A percentile compares a stretch with the other conserved stretches of the same genome.
Evolutionary conservation across 2,113 vertebrate genomes (phyloP).

Genomic region (Callipepla squamata): DNA sequence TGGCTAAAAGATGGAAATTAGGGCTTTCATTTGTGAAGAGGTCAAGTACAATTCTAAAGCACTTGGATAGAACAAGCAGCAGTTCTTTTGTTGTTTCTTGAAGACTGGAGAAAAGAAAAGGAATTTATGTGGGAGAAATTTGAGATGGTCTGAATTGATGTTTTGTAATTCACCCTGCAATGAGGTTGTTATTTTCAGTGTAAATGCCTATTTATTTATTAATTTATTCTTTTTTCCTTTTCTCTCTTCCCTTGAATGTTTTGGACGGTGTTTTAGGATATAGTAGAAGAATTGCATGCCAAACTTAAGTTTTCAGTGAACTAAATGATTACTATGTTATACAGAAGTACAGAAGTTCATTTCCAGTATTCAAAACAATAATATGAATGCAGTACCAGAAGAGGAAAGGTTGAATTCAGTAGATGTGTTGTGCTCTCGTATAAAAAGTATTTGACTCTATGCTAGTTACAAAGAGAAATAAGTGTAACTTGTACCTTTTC

Average conservation of each 20-base stretch:
- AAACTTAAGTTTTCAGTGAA: neutral
- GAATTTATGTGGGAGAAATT: neutral
- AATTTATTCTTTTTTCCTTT: neutral
- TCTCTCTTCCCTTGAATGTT: neutral
- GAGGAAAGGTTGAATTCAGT: neutral
- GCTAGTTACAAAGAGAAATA: neutral
- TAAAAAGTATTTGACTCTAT: neutral
- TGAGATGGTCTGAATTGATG: neutral
- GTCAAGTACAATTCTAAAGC: neutral
- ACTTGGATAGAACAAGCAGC: neutral
- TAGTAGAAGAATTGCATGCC: neutral
- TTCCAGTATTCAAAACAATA: neutral
- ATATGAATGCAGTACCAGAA: neutral
- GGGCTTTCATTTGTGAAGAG: neutral
- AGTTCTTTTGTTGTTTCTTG: neutral
- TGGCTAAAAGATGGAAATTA: neutral
- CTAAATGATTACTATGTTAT: neutral
- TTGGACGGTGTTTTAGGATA: neutral
- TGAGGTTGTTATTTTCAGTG: neutral
- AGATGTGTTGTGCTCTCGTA: neutral
- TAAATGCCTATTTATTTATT: neutral
- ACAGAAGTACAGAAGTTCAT: neutral
- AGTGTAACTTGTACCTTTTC: neutral
- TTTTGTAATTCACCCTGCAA: neutral
- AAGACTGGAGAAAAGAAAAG: neutral